Base-by-base conservation (phyloP, 2,888 invertebrate species). In the Ennomos fuscantarius region DNA sequence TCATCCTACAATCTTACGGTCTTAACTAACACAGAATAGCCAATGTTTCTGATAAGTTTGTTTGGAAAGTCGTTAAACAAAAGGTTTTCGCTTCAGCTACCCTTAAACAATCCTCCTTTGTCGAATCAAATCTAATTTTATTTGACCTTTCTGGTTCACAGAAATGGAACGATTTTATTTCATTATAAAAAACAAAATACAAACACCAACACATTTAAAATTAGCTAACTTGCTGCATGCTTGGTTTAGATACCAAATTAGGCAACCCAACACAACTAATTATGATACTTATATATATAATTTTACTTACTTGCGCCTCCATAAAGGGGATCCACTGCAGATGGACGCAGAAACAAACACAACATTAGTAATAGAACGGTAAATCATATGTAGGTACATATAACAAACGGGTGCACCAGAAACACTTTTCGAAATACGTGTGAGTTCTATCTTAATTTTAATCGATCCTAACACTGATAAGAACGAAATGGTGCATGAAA, bases 281-380 rank as follows among this genome's bases (percentile, higher is more conserved):
- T 31, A 46, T n/a, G 8, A 40, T 9, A n/a, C 9, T n/a, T n/a
- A 24, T 24, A 37, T 36, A n/a, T 24, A 1, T 32, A 33, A 9
- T 48, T 66, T 71, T 86, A 94, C 94, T 94, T 93, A 94, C 94
- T 94, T 87, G 94, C 94, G 86, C 94, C 94, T 93, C 95, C 95
- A 94, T 94, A 94, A 80, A 95, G 91, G 76, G 95, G 95, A 93
- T 95, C 95, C 94, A 95, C 95, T 95, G 93, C 73, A 86, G 84
- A 83, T 68, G 69, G 70, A 83, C 82, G 84, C 74, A 79, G 80
- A 82, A 82, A 79, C 76, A 89, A 89, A 79, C 48, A 73, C 48
- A 75, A 71, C 62, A 84, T 92, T 93, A 93, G 89, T 91, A 35
- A 69, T 44, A 54, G 41, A 65, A 69, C 32, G 47, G 48, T 48